Evolutionary conservation across 2,797 vertebrate genomes (phyloP).

Genomic region (Muscicapa comitata): DNA sequence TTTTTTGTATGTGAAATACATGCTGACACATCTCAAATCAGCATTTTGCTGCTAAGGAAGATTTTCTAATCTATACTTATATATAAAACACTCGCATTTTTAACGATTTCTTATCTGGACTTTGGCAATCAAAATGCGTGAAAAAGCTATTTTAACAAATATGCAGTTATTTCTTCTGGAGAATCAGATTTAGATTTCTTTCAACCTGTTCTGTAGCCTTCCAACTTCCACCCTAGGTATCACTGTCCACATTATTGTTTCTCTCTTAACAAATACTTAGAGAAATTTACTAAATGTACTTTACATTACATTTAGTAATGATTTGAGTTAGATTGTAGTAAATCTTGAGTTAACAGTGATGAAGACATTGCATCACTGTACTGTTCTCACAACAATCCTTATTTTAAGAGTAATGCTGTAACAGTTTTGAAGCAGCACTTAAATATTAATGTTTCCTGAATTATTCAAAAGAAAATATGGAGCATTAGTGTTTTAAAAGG

Average conservation of each 20-base stretch:
- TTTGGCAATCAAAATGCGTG: background rate
- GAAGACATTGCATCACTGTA: background rate
- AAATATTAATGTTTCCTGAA: background rate
- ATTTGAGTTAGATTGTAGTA: background rate
- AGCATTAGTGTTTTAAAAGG: background rate
- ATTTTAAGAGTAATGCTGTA: background rate
- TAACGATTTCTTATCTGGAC: background rate
- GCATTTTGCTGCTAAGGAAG: background rate
- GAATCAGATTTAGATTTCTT: background rate
- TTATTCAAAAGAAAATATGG: background rate
- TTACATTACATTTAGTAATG: background rate
- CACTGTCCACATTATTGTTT: background rate
- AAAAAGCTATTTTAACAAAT: background rate
- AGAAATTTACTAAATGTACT: background rate
- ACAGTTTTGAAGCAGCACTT: background rate
- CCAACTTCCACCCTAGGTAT: background rate
- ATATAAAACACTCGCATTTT: background rate
- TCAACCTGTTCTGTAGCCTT: background rate
- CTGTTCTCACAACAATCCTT: background rate
- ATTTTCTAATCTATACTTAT: background rate
- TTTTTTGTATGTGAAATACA: background rate
- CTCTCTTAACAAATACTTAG: background rate
- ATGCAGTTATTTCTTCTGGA: background rate
- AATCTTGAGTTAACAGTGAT: background rate
- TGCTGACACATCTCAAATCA: background rate